Conservation (phyloP, 2,113 vertebrate genomes). For the Centropus unirufus region DNA sequence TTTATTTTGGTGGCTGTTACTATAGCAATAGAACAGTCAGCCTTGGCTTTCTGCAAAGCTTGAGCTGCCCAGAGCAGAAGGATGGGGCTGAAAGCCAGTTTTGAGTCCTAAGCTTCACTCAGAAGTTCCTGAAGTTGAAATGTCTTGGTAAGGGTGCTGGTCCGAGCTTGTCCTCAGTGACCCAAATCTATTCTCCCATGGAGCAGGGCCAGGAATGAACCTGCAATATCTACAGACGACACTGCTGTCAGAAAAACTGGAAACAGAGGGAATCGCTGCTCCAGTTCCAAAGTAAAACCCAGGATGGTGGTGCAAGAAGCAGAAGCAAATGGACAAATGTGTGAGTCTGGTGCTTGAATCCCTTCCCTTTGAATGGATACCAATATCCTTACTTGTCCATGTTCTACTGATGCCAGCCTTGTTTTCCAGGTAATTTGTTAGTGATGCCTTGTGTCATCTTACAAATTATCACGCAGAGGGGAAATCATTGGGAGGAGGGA, state of each 20-base stretch:
- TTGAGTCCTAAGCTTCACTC: neutral
- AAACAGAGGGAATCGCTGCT: neutral
- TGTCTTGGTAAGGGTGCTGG: neutral
- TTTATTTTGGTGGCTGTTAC: constrained; percentile 2
- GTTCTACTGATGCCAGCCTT: neutral
- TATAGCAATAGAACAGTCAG: neutral
- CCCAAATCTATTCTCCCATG: neutral
- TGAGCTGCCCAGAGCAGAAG: neutral
- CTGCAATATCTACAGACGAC: neutral
- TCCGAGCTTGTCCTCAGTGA: neutral
- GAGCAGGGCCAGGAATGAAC: neutral
- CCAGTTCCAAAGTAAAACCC: neutral
- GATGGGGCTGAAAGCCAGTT: neutral
- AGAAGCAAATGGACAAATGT: neutral
- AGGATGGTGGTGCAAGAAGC: neutral
- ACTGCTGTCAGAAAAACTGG: neutral
- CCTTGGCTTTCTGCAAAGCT: neutral
- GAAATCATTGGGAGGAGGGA: neutral
- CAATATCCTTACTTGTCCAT: neutral
- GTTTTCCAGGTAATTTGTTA: neutral
- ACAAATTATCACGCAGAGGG: neutral
- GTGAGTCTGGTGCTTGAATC: neutral
- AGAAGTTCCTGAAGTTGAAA: neutral
- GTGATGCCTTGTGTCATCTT: neutral
- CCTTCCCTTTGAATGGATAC: neutral